These are phyloP conservation scores for Ormyrus thymus DNA, from an alignment of 2,888 invertebrate species.

Conservation along the genomic window DNA sequence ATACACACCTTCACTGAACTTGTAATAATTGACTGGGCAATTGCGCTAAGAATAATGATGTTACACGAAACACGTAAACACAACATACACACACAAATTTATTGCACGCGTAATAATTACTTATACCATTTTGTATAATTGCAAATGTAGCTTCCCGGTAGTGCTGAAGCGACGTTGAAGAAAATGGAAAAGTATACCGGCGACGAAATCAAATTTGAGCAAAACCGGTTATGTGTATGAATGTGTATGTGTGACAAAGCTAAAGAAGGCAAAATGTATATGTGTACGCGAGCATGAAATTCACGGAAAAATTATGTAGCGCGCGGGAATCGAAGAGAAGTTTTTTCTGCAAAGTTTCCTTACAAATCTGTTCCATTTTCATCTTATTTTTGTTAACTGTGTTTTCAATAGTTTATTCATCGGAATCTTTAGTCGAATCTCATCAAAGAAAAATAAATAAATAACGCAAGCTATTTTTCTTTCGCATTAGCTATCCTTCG, in stretches of 20 bases:
- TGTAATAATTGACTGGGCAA: conserved; percentile 53
- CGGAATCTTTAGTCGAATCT: conserved; percentile 37
- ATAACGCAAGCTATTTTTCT: conserved; percentile 26
- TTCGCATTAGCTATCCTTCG: conserved; percentile 6
- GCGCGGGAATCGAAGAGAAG: conserved; percentile 38
- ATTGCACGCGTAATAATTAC: conserved; percentile 44
- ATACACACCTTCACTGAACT: conserved; percentile 37
- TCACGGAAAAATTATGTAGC: conserved; percentile 38
- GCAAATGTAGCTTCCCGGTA: conserved; percentile 29
- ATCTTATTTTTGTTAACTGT: conserved; percentile 21
- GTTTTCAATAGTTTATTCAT: conserved; percentile 12
- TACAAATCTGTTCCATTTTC: not conserved
- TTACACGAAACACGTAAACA: not conserved
- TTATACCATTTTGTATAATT: conserved; percentile 41
- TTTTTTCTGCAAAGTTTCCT: conserved; percentile 25
- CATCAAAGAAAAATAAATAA: conserved; percentile 32
- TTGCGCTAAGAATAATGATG: conserved; percentile 19
- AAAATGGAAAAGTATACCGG: conserved; percentile 28
- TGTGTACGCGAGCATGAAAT: conserved; percentile 35
- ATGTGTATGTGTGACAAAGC: conserved; percentile 39
- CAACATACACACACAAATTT: conserved; percentile 30
- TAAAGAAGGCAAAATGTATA: conserved; percentile 27
- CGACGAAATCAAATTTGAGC: conserved; percentile 54
- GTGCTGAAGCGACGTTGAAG: conserved; percentile 19
- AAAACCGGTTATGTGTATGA: conserved; percentile 53